Conservation (phyloP, 2,888 invertebrate species). For the Meloe dianella region DNA sequence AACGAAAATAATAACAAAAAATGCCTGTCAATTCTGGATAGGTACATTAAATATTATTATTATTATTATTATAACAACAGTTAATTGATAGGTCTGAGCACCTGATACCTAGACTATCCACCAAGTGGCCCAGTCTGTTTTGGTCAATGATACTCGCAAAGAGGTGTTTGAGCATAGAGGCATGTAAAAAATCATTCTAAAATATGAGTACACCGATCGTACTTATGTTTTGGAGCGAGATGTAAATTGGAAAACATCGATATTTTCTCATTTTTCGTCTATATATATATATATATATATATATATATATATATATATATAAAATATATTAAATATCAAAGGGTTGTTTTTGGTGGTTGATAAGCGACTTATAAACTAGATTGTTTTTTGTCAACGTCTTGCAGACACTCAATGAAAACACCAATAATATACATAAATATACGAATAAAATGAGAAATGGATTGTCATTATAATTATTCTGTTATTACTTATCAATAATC, state of each 20-base stretch:
- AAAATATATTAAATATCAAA: constrained; percentile 18
- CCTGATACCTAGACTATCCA: constrained; percentile 55
- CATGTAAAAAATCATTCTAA: constrained; percentile 24
- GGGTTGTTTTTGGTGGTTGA: constrained; percentile 38
- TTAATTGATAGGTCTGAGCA: constrained; percentile 58
- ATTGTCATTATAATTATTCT: constrained; percentile 53
- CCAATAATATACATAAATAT: constrained; percentile 49
- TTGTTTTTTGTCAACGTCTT: constrained; percentile 45
- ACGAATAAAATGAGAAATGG: constrained; percentile 54
- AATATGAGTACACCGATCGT: neutral
- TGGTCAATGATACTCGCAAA: constrained; percentile 36
- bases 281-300: too few species aligned
- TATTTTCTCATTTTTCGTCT: constrained; percentile 30
- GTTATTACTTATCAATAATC: constrained; percentile 22
- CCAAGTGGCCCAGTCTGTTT: constrained; percentile 53
- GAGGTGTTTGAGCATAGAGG: constrained; percentile 42
- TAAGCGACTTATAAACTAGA: constrained; percentile 50
- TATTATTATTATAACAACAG: constrained; percentile 49
- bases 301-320: constrained; percentile 40
- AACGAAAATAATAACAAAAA: constrained; percentile 26
- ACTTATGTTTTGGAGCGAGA: constrained; percentile 14
- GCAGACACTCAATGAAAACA: constrained; percentile 54
- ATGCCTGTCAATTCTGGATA: constrained; percentile 51
- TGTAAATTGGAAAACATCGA: constrained; percentile 48
- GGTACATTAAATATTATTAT: constrained; percentile 49